Base-by-base conservation (phyloP, 2,888 invertebrate genomes). In the Itoplectis maculator region DNA sequence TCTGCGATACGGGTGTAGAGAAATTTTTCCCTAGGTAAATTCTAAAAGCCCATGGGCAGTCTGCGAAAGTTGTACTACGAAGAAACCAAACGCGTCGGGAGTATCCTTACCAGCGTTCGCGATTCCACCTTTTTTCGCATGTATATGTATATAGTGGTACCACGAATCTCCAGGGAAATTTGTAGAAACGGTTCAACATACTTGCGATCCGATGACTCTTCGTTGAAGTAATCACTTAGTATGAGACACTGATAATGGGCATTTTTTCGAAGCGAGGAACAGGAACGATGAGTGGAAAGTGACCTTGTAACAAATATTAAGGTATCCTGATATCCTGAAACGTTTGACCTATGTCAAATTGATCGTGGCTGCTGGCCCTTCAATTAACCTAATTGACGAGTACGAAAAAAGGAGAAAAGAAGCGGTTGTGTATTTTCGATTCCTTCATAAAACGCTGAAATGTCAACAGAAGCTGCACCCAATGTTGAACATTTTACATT, bases 301-400 rank as follows among this genome's bases (percentile, higher is more conserved):
- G 59, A 73, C 42, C 68, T 15, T 54, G 66, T 40, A 61, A 72
- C 8, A 68, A 81, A 77, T 73, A 49, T 56, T 47, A 15, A 75
- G 42, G 63, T 70, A 69, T 29, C 29, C 23, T 56, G 59, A 18
- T 18, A 77, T 72, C 47, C 42, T 61, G 66, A 72, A 73, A 68
- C 68, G 72, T 72, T 66, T 73, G 72, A 77, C 77, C 61, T 77
- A 73, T 51, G 76, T 68, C 45, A 76, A 77, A 77, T 77, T 72
- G 61, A 72, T 61, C 59, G 51, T 61, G 68, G 66, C 68, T 42
- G 45, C 6, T 61, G 61, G 59, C 66, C 66, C 49, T 13, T 68
- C 72, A 72, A 81, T 81, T 81, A 76, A 72, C 81, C 81, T 68
- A 81, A 81, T 81, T 81, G 59, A 77, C 51, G 77, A 73, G 72